phyloP scores from a whole-genome alignment of 2,888 invertebrate species.

The Lasioglossum malachurum region DNA sequence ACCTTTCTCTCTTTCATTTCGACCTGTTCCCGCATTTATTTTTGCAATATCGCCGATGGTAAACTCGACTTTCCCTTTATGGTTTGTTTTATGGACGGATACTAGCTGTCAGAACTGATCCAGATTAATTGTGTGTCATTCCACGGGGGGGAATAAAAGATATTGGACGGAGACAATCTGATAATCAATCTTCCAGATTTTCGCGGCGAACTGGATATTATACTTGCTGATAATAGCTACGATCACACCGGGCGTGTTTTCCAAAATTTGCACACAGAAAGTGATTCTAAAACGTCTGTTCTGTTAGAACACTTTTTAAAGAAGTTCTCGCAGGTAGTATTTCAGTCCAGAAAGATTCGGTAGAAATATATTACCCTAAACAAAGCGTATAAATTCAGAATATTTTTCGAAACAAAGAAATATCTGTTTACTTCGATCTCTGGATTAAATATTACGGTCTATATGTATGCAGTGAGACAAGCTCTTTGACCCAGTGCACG shows the following conservation, averaged over 20 bases:
- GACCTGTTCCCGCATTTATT: not conserved
- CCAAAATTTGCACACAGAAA: too few species aligned
- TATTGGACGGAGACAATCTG: not conserved
- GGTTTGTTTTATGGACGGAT: slow-evolving; percentile 16
- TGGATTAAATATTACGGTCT: not conserved
- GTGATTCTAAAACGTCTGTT: not conserved
- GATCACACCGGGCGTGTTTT: not conserved
- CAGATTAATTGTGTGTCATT: slow-evolving; percentile 6
- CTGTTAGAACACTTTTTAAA: not conserved
- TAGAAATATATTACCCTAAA: not conserved
- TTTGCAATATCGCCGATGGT: not conserved
- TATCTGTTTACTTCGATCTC: not conserved
- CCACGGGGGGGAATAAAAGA: not conserved
- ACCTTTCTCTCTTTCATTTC: not conserved
- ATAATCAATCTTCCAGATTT: slow-evolving; percentile 2
- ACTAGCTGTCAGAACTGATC: not conserved
- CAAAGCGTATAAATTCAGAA: not conserved
- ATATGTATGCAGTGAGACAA: not conserved
- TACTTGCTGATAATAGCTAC: not conserved
- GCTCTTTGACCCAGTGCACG: not conserved
- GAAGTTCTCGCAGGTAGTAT: not conserved
- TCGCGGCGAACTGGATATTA: not conserved
- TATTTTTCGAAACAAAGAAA: not conserved
- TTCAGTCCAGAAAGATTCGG: not conserved
- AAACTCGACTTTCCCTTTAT: slow-evolving; percentile 30